These are phyloP conservation scores for Aeoliscus strigatus DNA, from an alignment of 2,797 vertebrate genomes.

Conservation along the genomic window DNA sequence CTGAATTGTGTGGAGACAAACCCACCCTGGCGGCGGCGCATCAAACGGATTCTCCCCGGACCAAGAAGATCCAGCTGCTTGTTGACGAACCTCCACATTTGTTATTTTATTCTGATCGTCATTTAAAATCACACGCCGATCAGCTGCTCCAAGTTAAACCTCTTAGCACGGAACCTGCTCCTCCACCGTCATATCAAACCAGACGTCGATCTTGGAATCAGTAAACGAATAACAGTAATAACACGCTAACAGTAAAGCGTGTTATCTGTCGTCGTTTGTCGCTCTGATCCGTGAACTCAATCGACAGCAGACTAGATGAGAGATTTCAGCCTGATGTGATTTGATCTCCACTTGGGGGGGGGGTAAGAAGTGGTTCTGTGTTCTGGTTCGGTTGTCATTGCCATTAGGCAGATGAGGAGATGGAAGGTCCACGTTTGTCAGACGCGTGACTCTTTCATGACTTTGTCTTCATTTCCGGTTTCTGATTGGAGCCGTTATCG, in stretches of 20 bases:
- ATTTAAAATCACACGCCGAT: not conserved
- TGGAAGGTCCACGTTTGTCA: slow-evolving; percentile 1
- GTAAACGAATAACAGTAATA: too few species aligned
- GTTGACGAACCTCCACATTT: slow-evolving; percentile 1
- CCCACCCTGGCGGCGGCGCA: slow-evolving; percentile 13
- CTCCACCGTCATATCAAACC: not conserved
- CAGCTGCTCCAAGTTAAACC: not conserved
- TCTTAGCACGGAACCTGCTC: not conserved
- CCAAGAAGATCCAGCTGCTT: slow-evolving; percentile 9
- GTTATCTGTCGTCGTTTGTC: too few species aligned
- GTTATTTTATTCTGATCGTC: not conserved
- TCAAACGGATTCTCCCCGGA: slow-evolving; percentile 29
- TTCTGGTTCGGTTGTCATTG: too few species aligned
- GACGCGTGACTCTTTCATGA: slow-evolving; percentile 3
- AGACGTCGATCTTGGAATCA: too few species aligned
- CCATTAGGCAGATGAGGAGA: not conserved
- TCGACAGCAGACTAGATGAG: too few species aligned
- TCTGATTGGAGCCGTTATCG: not conserved
- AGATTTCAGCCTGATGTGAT: too few species aligned
- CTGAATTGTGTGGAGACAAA: slow-evolving; percentile 13
- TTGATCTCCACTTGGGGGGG: too few species aligned
- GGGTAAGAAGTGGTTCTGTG: too few species aligned
- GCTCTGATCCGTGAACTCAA: too few species aligned
- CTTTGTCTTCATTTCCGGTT: not conserved
- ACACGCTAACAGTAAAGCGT: too few species aligned